Conservation (phyloP, 2,888 invertebrate genomes). For the Merodon equestris region DNA sequence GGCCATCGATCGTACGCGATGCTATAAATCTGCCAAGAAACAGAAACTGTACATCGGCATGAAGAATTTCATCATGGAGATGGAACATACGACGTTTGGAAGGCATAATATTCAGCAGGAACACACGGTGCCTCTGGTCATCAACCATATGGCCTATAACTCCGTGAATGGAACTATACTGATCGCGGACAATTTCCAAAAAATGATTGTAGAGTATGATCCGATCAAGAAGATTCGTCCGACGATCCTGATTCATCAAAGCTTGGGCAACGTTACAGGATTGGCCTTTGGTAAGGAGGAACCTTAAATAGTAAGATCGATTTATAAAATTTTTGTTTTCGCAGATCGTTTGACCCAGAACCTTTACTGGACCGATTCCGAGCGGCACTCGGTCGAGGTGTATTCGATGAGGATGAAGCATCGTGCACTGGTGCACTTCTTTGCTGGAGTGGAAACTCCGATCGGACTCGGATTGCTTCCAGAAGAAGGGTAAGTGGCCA, state of each 20-base stretch:
- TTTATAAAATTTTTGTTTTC: background rate
- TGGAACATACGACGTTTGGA: constrained; percentile 85
- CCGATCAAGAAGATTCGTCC: constrained; percentile 70
- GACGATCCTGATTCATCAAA: constrained; percentile 76
- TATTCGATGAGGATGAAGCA: constrained; percentile 82
- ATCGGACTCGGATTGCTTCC: constrained; percentile 84
- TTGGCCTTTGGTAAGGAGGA: constrained; percentile 81
- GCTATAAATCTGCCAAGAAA: constrained; percentile 79
- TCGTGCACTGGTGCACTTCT: constrained; percentile 82
- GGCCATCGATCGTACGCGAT: constrained; percentile 80
- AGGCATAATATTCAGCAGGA: constrained; percentile 81
- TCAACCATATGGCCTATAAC: constrained; percentile 86
- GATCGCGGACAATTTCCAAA: constrained; percentile 80
- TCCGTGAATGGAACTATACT: constrained; percentile 80
- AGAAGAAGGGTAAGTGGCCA: constrained; percentile 73
- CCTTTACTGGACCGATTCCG: constrained; percentile 86
- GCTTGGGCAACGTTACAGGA: constrained; percentile 80
- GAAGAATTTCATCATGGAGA: constrained; percentile 81
- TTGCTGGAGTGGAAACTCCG: constrained; percentile 82
- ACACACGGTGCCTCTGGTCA: constrained; percentile 79
- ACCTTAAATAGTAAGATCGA: background rate
- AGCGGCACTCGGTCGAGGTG: constrained; percentile 83
- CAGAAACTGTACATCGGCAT: constrained; percentile 80
- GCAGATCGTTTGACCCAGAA: constrained; percentile 86
- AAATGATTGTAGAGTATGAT: constrained; percentile 79